Percentiles rank a stretch among this genome's conserved stretches.
phyloP scores from a whole-genome alignment of 2,113 vertebrate species.

The Solea solea region DNA sequence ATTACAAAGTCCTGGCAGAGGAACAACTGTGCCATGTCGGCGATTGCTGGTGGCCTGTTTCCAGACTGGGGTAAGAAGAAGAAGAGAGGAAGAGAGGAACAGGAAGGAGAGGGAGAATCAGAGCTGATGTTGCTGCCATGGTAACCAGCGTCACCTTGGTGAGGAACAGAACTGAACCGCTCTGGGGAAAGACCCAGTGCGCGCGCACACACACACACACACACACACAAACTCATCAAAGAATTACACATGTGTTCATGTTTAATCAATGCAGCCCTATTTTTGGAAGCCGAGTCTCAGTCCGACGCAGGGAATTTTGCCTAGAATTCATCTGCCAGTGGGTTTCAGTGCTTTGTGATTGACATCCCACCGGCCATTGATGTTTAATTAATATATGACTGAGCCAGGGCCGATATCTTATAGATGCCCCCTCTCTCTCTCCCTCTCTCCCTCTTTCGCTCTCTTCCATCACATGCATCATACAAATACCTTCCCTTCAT shows the following conservation, averaged over 20 bases:
- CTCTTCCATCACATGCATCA: background rate
- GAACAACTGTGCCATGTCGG: slow-evolving; percentile 69
- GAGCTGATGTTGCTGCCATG: slow-evolving; percentile 78
- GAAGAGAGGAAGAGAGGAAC: slow-evolving; percentile 26
- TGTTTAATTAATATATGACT: slow-evolving; percentile 65
- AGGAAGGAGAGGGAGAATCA: slow-evolving; percentile 53
- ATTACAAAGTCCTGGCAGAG: slow-evolving; percentile 48
- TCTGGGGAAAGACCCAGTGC: slow-evolving; percentile 69
- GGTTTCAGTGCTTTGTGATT: slow-evolving; percentile 13
- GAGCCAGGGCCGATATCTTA: slow-evolving; percentile 35
- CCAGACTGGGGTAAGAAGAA: background rate
- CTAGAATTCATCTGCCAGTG: background rate
- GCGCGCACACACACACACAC: slow-evolving; percentile 15
- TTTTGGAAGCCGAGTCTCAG: slow-evolving; percentile 37
- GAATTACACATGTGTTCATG: slow-evolving; percentile 57
- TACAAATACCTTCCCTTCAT: background rate
- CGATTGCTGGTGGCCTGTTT: slow-evolving; percentile 67
- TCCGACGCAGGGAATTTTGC: slow-evolving; percentile 25
- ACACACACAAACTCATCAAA: slow-evolving; percentile 49
- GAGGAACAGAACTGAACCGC: slow-evolving; percentile 72
- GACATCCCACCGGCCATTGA: slow-evolving; percentile 41
- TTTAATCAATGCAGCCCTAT: slow-evolving; percentile 56
- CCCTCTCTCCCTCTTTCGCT: background rate
- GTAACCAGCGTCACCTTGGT: slow-evolving; percentile 75
- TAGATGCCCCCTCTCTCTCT: slow-evolving; percentile 18